Conservation (phyloP, 2,888 invertebrate genomes). For the Metallyticus violacea region DNA sequence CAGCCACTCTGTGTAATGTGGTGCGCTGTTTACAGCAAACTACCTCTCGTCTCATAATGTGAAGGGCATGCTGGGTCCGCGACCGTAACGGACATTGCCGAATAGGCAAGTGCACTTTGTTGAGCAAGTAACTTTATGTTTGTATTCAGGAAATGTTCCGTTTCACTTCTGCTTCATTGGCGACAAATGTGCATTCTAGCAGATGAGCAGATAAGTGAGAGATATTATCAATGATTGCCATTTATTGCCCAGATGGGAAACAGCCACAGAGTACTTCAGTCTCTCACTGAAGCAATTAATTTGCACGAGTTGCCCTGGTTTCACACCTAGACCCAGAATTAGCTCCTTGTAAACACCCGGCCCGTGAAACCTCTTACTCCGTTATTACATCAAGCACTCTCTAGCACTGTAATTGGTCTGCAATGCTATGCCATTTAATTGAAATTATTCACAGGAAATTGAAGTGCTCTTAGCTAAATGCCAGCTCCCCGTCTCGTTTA, state of each 20-base stretch:
- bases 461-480: neutral
- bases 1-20: neutral
- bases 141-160: neutral
- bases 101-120: neutral
- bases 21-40: neutral
- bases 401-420: neutral
- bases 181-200: neutral
- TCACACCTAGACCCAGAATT: neutral
- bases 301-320: neutral
- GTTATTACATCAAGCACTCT: neutral
- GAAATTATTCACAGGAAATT: neutral
- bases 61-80: neutral
- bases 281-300: neutral
- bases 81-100: too few relatives aligned
- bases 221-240: neutral
- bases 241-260: neutral
- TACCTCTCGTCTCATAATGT: neutral
- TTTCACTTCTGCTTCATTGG: neutral
- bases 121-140: neutral
- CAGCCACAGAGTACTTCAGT: neutral
- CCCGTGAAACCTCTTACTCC: neutral
- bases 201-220: neutral
- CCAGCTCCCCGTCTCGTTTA: neutral
- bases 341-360: neutral
- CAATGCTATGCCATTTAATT: neutral